A percentile compares a stretch with the other conserved stretches of the same genome.
phyloP scores from a whole-genome alignment of 1,140 invertebrate species.

The Magallana angulata region DNA sequence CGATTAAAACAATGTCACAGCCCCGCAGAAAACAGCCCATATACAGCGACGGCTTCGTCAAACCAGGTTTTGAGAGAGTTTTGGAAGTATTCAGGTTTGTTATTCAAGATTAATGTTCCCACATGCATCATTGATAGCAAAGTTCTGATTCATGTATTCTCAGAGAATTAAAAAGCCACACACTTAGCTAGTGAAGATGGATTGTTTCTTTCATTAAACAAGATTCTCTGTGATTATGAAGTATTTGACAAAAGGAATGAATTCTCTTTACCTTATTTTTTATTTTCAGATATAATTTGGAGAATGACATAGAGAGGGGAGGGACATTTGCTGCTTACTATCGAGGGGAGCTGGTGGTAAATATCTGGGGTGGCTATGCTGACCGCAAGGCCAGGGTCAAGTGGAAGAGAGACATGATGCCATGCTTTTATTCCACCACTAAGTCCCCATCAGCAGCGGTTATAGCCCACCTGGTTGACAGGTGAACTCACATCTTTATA shows the following conservation, averaged over 20 bases:
- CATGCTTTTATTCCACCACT: conserved; percentile 71
- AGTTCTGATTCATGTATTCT: background rate
- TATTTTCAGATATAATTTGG: conserved; percentile 64
- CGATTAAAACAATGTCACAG: conserved; percentile 40
- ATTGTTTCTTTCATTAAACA: background rate
- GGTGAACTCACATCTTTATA: conserved; percentile 54
- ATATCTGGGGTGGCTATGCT: conserved; percentile 76
- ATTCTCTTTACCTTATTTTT: background rate
- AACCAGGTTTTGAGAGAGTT: conserved; percentile 71
- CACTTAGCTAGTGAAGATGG: background rate
- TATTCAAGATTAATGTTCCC: background rate
- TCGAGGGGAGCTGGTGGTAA: conserved; percentile 69
- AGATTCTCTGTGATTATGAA: background rate
- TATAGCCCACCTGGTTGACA: conserved; percentile 78
- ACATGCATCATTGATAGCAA: background rate
- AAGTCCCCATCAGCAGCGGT: conserved; percentile 77
- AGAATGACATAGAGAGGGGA: conserved; percentile 69
- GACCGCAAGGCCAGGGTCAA: conserved; percentile 66
- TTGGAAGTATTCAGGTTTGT: conserved; percentile 64
- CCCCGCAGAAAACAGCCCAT: conserved; percentile 16
- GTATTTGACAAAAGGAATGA: too few relatives aligned
- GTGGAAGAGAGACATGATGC: conserved; percentile 71
- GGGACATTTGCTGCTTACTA: conserved; percentile 76
- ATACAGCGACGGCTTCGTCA: conserved; percentile 65
- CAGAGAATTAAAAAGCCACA: background rate